Conservation (phyloP, 2,113 vertebrate species). For the Chaetura pelagica region DNA sequence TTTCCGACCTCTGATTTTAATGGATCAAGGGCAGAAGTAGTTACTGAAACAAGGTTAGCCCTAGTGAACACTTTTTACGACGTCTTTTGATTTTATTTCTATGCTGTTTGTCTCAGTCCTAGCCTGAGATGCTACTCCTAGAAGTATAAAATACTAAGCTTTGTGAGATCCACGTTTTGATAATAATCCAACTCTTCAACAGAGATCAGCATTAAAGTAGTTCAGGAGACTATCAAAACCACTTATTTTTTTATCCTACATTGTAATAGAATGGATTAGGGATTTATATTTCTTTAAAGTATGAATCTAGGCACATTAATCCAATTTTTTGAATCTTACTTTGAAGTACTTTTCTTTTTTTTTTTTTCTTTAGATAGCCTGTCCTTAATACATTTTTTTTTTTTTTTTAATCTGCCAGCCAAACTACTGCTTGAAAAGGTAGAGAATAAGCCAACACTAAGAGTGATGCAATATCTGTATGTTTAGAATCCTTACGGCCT, state of each 20-base stretch:
- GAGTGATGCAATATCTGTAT: background rate
- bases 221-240: constrained; percentile 7
- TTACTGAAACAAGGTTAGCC: background rate
- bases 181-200: background rate
- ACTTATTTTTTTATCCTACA: background rate
- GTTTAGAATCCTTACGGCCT: background rate
- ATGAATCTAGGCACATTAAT: background rate
- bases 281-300: constrained; percentile 35
- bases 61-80: background rate
- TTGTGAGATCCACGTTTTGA: background rate
- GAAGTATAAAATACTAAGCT: constrained; percentile 15
- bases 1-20: background rate
- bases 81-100: background rate
- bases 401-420: background rate
- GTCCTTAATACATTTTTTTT: background rate
- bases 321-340: constrained; percentile 40
- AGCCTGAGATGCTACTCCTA: background rate
- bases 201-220: background rate
- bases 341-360: background rate
- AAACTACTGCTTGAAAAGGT: background rate
- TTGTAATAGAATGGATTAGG: constrained; percentile 4
- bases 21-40: background rate
- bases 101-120: background rate
- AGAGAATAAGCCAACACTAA: background rate
- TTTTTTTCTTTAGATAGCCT: background rate